Conservation (phyloP, 1,140 invertebrate species). For the Danaus melanippus region DNA sequence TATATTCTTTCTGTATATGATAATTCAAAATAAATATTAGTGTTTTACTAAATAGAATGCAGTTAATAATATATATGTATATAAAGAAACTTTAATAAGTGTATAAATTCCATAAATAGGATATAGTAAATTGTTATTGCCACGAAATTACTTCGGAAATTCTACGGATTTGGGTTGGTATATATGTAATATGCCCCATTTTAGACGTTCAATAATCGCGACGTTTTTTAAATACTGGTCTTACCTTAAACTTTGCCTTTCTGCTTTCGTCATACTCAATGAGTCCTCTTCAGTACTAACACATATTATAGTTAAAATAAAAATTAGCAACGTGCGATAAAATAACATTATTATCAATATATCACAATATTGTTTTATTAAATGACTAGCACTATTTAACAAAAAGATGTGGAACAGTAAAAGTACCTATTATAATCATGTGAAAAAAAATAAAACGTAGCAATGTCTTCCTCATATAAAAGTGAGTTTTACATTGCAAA, state of each 20-base stretch:
- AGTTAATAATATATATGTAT: no score
- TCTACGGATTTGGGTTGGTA: no score
- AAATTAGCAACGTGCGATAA: constrained; percentile 48
- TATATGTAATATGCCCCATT: no score
- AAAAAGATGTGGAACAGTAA: constrained; percentile 13
- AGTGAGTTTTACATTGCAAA: constrained; percentile 29
- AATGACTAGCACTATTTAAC: constrained; percentile 33
- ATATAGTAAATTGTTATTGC: no score
- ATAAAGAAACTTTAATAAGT: no score
- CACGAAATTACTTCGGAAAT: no score
- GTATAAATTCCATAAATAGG: no score
- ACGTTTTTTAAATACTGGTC: constrained; percentile 1
- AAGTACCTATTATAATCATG: background rate
- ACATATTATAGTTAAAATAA: constrained; percentile 53
- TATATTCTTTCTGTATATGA: no score
- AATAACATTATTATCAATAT: constrained; percentile 44
- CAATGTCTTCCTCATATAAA: constrained; percentile 7
- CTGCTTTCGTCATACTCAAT: constrained; percentile 44
- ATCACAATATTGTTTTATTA: constrained; percentile 41
- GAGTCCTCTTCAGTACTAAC: constrained; percentile 54
- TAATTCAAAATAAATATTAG: no score
- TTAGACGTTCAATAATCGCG: no score
- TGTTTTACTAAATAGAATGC: no score
- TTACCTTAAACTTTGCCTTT: constrained; percentile 51
- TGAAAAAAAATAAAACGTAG: constrained; percentile 5